Evolutionary conservation across 2,888 invertebrate genomes (phyloP), one percentile per base, ranked within the genome.

Genomic region (Mesodorylaimus sp.): DNA sequence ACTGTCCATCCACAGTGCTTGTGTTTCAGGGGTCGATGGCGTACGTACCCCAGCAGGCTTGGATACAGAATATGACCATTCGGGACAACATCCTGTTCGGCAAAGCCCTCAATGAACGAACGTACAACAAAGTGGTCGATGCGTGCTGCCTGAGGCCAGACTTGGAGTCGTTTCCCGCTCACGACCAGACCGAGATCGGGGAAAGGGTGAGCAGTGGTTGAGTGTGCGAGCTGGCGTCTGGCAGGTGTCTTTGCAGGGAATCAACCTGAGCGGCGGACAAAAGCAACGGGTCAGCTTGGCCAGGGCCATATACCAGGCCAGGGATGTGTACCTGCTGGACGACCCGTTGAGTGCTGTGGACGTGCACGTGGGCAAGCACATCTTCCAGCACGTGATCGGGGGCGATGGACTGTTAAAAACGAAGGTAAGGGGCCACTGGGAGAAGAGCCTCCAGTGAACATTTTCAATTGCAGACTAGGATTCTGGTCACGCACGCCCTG

Each of bases 331-430:
- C 69, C 79, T 89, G 63, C 72, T 97, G 60, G 95, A 97, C 66
- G 95, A 97, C 75, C 93, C 95, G 1, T 64, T 77, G 45, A 87
- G 87, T 65, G 93, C 93, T 2, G 93, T 95, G 1, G 95, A 95
- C 69, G 80, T 87, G 28, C 93, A 95, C 67, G 93, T 95, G 46
- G 93, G 93, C 16, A 89, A 88, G 71, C 91, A 93, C 66, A 87
- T 95, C 61, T 97, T 95, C 65, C 85, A 93, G 57, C 77, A 87
- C 67, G 86, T 87, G 26, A 78, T 95, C 54, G 86, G 89, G 28
- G 80, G 83, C 0, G 74, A 73, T 7, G 73, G 72, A 16, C 37
- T 70, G 2, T 60, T 73, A 2, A 60, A 60, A 50, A 58, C 66
- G 36, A 74, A 72, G 61, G 69, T 67, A 47, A 45, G n/a, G n/a